Conservation (phyloP, 2,888 invertebrate genomes). For the Aromia moschata region DNA sequence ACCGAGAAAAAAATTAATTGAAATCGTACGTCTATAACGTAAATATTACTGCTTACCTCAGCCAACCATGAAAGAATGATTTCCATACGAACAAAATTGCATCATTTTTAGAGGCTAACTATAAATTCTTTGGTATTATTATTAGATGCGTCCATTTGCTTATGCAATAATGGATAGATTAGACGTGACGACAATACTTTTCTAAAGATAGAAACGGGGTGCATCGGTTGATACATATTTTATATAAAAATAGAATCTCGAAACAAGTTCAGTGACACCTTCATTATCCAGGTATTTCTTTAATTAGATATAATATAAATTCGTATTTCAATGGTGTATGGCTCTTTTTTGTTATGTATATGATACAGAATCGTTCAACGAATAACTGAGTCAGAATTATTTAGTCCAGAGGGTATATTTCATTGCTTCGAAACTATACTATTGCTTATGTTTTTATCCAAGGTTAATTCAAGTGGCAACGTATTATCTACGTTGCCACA, state of each 20-base stretch:
- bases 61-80: slow-evolving; percentile 18
- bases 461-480: no score
- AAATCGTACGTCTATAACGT: neutral
- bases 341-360: no score
- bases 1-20: slow-evolving; percentile 3
- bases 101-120: slow-evolving; percentile 19
- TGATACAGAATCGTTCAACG: no score
- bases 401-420: no score
- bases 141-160: slow-evolving; percentile 21
- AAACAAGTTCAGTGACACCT: slow-evolving; percentile 18
- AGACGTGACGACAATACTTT: slow-evolving; percentile 31
- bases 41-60: slow-evolving; percentile 5
- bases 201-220: slow-evolving; percentile 33
- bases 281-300: neutral
- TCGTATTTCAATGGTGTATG: no score
- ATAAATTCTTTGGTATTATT: slow-evolving; percentile 21
- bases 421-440: no score
- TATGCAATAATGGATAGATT: slow-evolving; percentile 10
- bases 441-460: no score
- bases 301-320: no score
- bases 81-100: slow-evolving; percentile 12
- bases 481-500: no score
- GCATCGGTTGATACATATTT: slow-evolving; percentile 14
- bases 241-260: slow-evolving; percentile 1
- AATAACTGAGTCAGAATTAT: no score